Evolutionary conservation across 2,888 invertebrate genomes (phyloP).

Genomic region (Drosophila greeni): DNA sequence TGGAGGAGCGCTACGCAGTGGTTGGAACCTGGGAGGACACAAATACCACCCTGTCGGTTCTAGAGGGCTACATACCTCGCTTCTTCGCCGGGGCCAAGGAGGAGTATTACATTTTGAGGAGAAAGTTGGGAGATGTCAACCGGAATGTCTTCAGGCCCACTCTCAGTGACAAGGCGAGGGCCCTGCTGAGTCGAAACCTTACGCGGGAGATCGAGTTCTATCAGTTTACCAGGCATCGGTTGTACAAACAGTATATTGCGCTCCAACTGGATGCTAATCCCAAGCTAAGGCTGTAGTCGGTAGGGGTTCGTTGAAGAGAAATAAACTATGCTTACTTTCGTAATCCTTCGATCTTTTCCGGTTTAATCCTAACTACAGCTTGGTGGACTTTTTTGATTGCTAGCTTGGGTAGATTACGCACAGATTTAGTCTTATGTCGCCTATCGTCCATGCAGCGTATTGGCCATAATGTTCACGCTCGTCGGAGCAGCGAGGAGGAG

Average conservation of each 20-base stretch:
- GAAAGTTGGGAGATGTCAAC: slow-evolving; percentile 60
- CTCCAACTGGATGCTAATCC: slow-evolving; percentile 77
- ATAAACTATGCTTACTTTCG: slow-evolving; percentile 48
- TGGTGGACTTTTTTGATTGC: slow-evolving; percentile 22
- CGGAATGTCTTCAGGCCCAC: slow-evolving; percentile 88
- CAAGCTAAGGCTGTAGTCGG: slow-evolving; percentile 27
- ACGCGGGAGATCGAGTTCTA: slow-evolving; percentile 93
- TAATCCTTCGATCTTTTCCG: slow-evolving; percentile 34
- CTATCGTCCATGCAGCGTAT: slow-evolving; percentile 49
- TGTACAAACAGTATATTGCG: slow-evolving; percentile 88
- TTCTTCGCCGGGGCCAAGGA: slow-evolving; percentile 88
- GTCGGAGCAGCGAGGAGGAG: slow-evolving; percentile 28
- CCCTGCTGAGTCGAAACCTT: slow-evolving; percentile 88
- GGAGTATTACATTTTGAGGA: slow-evolving; percentile 82
- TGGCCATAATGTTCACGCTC: slow-evolving; percentile 53
- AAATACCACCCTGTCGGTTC: slow-evolving; percentile 86
- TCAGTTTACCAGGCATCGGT: slow-evolving; percentile 90
- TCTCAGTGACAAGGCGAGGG: slow-evolving; percentile 88
- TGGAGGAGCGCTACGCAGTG: slow-evolving; percentile 90
- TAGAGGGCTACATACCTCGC: slow-evolving; percentile 74
- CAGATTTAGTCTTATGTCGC: slow-evolving; percentile 23
- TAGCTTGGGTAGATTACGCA: slow-evolving; percentile 22
- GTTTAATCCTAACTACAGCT: slow-evolving; percentile 29
- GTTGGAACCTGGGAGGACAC: slow-evolving; percentile 93
- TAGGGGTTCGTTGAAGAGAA: slow-evolving; percentile 45